Evolutionary conservation across 2,797 vertebrate genomes (phyloP), one percentile per base, ranked within the genome.

Genomic region (Otolemur crassicaudatus): DNA sequence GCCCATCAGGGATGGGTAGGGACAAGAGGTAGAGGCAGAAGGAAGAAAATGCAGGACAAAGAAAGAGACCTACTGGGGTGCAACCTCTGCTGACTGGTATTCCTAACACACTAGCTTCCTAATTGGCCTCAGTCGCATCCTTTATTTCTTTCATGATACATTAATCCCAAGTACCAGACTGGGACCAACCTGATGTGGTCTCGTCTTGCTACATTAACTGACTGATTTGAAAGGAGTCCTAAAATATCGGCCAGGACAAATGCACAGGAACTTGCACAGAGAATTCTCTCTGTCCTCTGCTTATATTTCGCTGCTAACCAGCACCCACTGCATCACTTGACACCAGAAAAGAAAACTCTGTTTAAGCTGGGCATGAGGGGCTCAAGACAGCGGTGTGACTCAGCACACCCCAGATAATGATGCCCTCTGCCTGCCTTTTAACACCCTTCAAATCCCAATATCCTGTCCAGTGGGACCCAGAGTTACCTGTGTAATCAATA

Each of bases 161-260:
- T 95, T 95, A 92, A 95, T 94, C 79, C 46, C 82, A 90, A 94
- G 73, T 88, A 86, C 73, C 86, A 61, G 70, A 61, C 75, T 92
- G 95, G 90, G 90, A 70, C 79, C 82, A 29, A 67, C 53, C 73
- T 72, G 94, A 94, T 92, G 73, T 88, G 56, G 49, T 69, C 90
- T 72, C 0, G 11, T 60, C 79, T 46, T 0, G 5, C 72, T 90
- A 92, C 43, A 76, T 92, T 94, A 96, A 92, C 63, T 29, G 17
- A 7, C n/a, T 89, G 70, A 96, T 95, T 87, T 72, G 94, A 94
- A 94, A 96, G 95, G 79, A 94, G 61, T 82, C 87, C 80, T 81
- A 69, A 92, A 87, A 79, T 80, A 77, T 27, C 53, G 91, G 86
- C 76, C 75, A 67, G 86, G 37, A 46, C 83, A 91, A 79, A 88